These are phyloP conservation scores for Sarcophaga rosellei DNA, from an alignment of 2,888 invertebrate genomes.

Conservation along the genomic window DNA sequence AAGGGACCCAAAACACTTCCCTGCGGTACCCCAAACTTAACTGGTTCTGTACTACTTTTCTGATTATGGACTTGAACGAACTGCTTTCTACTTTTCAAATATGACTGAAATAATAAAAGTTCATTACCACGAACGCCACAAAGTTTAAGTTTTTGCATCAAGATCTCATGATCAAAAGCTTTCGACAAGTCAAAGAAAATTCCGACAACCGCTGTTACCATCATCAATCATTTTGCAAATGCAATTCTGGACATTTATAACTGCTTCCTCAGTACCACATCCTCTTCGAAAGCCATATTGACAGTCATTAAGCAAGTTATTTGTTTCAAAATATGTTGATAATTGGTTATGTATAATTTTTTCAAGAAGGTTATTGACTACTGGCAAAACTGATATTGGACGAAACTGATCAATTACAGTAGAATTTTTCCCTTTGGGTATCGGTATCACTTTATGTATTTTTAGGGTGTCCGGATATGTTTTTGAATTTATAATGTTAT, in stretches of 20 bases:
- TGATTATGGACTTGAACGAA: not conserved
- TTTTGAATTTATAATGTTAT: conserved; percentile 3
- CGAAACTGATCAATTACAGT: no score
- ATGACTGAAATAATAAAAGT: not conserved
- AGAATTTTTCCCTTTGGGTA: not conserved
- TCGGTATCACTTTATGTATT: not conserved
- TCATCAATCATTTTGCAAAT: conserved; percentile 29
- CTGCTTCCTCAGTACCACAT: conserved; percentile 10
- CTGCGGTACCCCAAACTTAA: not conserved
- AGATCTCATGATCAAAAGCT: not conserved
- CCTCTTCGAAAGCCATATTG: conserved; percentile 26
- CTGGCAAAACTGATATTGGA: not conserved
- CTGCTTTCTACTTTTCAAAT: no score
- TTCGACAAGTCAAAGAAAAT: conserved; percentile 12
- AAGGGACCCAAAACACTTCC: not conserved
- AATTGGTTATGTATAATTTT: conserved; percentile 6
- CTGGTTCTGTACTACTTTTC: not conserved
- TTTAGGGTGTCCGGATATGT: not conserved
- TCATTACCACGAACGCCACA: not conserved
- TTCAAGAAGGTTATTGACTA: conserved; percentile 1
- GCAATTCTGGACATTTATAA: conserved; percentile 2
- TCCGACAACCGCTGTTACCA: not conserved
- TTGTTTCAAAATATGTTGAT: not conserved
- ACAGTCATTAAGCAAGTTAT: conserved; percentile 3
- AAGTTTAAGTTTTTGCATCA: not conserved